Conservation (phyloP, 2,113 vertebrate genomes). For the Sphyrna mokarran region DNA sequence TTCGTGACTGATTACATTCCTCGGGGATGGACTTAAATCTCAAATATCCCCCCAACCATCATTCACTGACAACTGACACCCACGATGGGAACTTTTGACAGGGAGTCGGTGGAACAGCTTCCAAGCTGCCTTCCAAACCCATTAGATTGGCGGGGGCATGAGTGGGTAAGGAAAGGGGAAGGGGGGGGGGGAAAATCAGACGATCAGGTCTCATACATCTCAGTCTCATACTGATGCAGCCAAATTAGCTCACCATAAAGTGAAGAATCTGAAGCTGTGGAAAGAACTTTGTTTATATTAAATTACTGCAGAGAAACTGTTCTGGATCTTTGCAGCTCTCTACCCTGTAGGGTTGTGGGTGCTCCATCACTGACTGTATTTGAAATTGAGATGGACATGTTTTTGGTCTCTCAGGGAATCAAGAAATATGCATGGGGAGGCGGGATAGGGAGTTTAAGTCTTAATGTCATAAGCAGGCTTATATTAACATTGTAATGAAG, state of each 20-base stretch:
- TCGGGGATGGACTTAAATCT: not conserved
- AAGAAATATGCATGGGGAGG: too few species aligned
- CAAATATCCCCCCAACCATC: not conserved
- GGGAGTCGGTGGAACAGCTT: not conserved
- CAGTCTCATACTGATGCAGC: not conserved
- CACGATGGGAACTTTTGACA: not conserved
- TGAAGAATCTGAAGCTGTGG: not conserved
- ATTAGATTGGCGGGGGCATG: not conserved
- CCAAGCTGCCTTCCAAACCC: not conserved
- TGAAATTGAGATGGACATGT: too few species aligned
- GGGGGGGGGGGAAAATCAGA: not conserved
- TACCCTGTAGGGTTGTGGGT: too few species aligned
- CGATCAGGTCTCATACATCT: not conserved
- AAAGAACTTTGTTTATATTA: not conserved
- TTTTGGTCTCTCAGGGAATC: too few species aligned
- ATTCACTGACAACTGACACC: not conserved
- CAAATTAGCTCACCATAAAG: not conserved
- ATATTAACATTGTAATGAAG: too few species aligned
- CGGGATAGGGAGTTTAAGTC: too few species aligned
- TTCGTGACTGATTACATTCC: not conserved
- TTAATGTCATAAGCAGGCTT: too few species aligned
- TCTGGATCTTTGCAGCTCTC: not conserved
- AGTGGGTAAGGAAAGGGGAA: not conserved
- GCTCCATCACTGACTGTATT: too few species aligned
- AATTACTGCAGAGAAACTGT: not conserved